Evolutionary conservation across 1,140 invertebrate species (phyloP).

Genomic region (Macrotrachela quadricornifera): DNA sequence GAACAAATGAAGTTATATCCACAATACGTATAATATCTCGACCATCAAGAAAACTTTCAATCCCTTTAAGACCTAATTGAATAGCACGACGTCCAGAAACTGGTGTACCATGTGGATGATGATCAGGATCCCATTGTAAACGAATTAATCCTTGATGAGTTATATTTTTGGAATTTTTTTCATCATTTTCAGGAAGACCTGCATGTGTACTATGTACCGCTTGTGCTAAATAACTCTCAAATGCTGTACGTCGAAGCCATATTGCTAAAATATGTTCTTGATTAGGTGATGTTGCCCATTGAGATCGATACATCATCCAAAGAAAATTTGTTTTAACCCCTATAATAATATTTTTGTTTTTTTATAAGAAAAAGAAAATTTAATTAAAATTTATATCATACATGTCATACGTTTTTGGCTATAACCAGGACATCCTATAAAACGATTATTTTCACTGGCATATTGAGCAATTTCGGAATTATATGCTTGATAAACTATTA

Average conservation of each 20-base stretch:
- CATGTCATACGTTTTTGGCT: too few species aligned
- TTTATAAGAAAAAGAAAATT: neutral
- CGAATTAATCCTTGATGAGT: too few species aligned
- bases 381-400: neutral
- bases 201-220: slow-evolving; percentile 12
- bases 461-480: slow-evolving; percentile 17
- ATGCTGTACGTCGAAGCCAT: slow-evolving; percentile 14
- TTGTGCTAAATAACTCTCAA: slow-evolving; percentile 16
- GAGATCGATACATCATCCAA: slow-evolving; percentile 28
- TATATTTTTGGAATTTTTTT: slow-evolving; percentile 10
- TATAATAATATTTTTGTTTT: slow-evolving; percentile 11
- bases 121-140: slow-evolving; percentile 28
- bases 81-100: slow-evolving; percentile 16
- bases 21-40: too few species aligned
- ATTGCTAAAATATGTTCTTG: slow-evolving; percentile 23
- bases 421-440: neutral
- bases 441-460: slow-evolving; percentile 16
- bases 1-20: too few species aligned
- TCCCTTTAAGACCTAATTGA: slow-evolving; percentile 23
- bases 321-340: slow-evolving; percentile 27
- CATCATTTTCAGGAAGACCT: slow-evolving; percentile 9
- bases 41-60: too few species aligned
- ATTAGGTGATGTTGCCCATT: slow-evolving; percentile 20
- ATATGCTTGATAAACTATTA: slow-evolving; percentile 24
- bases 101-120: slow-evolving; percentile 15